Evolutionary conservation across 92 coral and sea anemone genomes (phyloP).

Genomic region (Blastomussa wellsi): DNA sequence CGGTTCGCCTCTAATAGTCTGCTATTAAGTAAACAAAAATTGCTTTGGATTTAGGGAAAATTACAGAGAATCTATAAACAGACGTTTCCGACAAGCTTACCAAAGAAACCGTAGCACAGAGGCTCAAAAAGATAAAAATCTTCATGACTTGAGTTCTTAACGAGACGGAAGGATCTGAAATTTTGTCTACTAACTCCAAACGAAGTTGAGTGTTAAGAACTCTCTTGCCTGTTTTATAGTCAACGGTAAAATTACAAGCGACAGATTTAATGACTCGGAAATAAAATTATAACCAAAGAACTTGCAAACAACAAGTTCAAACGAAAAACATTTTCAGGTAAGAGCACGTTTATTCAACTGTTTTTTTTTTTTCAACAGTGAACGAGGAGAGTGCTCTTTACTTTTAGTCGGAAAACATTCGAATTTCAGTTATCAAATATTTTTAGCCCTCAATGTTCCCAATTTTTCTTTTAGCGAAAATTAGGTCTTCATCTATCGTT

Average conservation of each 20-base stretch:
- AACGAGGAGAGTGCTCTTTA: background rate
- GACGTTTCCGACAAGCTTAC: background rate
- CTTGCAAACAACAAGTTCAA: background rate
- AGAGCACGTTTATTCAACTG: background rate
- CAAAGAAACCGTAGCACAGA: constrained; percentile 2
- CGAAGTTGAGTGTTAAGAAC: background rate
- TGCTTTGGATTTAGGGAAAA: too few species aligned
- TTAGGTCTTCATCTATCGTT: too few species aligned
- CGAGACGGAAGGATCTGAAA: background rate
- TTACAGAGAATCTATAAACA: background rate
- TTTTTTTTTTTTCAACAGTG: background rate
- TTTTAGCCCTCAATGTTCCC: too few species aligned
- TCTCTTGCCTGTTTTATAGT: background rate
- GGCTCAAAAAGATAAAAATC: background rate
- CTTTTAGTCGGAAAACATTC: too few species aligned
- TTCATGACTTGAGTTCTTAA: background rate
- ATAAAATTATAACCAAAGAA: background rate
- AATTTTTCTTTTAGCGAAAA: too few species aligned
- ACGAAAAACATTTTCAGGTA: background rate
- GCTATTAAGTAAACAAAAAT: too few species aligned
- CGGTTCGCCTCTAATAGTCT: too few species aligned
- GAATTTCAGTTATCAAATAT: too few species aligned
- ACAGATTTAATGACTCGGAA: background rate
- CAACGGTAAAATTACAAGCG: background rate
- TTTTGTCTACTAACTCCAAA: background rate